Percentiles rank a stretch among this genome's conserved stretches.
Evolutionary conservation across 2,797 vertebrate species (phyloP).

Genomic region (Myotis daubentonii): DNA sequence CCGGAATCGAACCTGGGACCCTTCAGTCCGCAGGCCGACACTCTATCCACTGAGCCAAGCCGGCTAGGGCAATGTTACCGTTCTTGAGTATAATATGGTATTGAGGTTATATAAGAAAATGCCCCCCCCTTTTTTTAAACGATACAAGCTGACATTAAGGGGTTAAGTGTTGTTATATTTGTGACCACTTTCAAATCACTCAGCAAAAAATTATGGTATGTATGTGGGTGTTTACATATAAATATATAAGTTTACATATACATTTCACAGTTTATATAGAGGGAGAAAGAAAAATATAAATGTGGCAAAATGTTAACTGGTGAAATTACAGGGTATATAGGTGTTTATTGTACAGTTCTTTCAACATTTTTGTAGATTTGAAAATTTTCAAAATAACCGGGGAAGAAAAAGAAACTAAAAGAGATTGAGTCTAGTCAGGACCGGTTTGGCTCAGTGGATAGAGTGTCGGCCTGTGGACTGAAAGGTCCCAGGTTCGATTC

Average conservation of each 20-base stretch:
- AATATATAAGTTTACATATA: neutral
- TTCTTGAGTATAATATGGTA: neutral
- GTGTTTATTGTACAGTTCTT: neutral
- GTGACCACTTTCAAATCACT: slow-evolving; percentile 11
- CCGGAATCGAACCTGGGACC: too few species aligned
- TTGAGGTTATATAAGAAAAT: neutral
- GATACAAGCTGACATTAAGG: neutral
- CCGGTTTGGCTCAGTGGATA: too few species aligned
- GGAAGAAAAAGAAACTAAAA: neutral
- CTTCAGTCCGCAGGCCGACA: too few species aligned
- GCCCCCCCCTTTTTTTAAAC: neutral
- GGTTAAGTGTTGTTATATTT: neutral
- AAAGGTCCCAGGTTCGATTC: too few species aligned
- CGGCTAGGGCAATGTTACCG: neutral
- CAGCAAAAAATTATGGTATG: neutral
- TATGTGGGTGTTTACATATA: neutral
- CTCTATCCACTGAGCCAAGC: too few species aligned
- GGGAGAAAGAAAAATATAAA: neutral
- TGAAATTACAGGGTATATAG: neutral
- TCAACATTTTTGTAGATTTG: neutral
- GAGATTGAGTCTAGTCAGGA: neutral
- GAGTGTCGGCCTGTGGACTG: too few species aligned
- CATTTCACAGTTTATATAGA: neutral
- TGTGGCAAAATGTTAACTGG: slow-evolving; percentile 13
- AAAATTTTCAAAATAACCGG: slow-evolving; percentile 54